Base-by-base conservation (phyloP, 2,797 vertebrate genomes). In the Dallia pectoralis region DNA sequence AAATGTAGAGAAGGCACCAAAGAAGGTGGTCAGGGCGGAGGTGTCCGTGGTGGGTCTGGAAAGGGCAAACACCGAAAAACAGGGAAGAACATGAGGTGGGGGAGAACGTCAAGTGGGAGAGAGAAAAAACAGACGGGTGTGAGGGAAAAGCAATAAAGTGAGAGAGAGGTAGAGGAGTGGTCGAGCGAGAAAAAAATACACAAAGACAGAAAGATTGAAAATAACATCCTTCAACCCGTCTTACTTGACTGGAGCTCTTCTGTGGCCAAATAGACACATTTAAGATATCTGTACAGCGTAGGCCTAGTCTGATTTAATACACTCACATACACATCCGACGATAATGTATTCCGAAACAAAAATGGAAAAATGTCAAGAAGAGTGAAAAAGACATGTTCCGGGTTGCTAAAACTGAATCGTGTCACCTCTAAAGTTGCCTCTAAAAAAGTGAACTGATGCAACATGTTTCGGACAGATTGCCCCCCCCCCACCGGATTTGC, bases 151-250 rank as follows among this genome's bases (percentile, higher is more conserved):
- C 29, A 12, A 11, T 30, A 51, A 63, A 67, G 40, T 16, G 36
- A 30, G 59, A 25, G 44, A 32, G 69, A 53, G 1, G 15, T 32
- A 70, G 22, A 63, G 30, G 6, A 30, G 25, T 15, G 5, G 3
- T 8, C 32, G 67, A 19, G 2, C 8, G 2, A 40, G 27, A 75
- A 15, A 29, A 4, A 36, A 49, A 79, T 32, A 47, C 64, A 56
- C 16, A 71, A 73, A 78, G 69, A 14, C 12, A 16, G 63, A 47
- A 15, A 29, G 19, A 68, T 44, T 11, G 40, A 44, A 44, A 11
- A 44, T 44, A n/a, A 25, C 14, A 9, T 53, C 69, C 29, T 44
- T 44, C 40, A 44, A 44, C 11, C 40, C 40, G 14, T 44, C 40
- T 44, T 44, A 44, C 19, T 53, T 8, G 51, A 53, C n/a, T 53